Base-by-base conservation (phyloP, 1,140 invertebrate genomes). In the Metaphire vulgaris region DNA sequence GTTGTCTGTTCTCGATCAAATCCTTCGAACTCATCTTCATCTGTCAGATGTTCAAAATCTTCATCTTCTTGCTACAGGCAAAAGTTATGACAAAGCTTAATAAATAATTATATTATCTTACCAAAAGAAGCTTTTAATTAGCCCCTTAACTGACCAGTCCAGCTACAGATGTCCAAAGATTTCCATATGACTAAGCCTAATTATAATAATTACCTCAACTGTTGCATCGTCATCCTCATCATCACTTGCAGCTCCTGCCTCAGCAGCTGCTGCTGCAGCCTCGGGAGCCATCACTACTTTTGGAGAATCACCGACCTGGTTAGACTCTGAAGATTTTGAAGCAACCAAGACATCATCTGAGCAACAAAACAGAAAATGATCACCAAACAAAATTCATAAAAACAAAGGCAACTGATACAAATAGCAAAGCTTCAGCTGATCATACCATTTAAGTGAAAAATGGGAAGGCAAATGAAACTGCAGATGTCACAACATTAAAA, bases 21-120 rank as follows among this genome's bases (percentile, higher is more conserved):
- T 0, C 94, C 94, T 87, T 96, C 95, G 87, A 97, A 97, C 85
- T 97, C 95, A 84, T 98, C 95, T 74, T 94, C 92, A 87, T 97
- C 95, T 86, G 92, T 91, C 81, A 97, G 94, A 83, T 96, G 93
- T 83, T 96, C 94, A 84, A 96, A 97, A 75, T 87, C 79, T 29
- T 73, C 83, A 78, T 84, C 83, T 79, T 85, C 84, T 74, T 83
- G 81, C 82, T 85, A 76, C 72, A 75, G 79, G 69, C 34, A 65
- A 77, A 77, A n/a, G n/a, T n/a, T n/a, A n/a, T n/a, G n/a, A n/a
- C n/a, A n/a, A n/a, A n/a, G n/a, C n/a, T n/a, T n/a, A n/a, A n/a
- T n/a, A n/a, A n/a, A n/a, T n/a, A n/a, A n/a, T n/a, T n/a, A n/a
- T n/a, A n/a, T n/a, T n/a, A n/a, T n/a, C n/a, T n/a, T n/a, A n/a